Base-by-base conservation (phyloP, 2,888 invertebrate genomes). In the Dryocosmus kuriphilus region DNA sequence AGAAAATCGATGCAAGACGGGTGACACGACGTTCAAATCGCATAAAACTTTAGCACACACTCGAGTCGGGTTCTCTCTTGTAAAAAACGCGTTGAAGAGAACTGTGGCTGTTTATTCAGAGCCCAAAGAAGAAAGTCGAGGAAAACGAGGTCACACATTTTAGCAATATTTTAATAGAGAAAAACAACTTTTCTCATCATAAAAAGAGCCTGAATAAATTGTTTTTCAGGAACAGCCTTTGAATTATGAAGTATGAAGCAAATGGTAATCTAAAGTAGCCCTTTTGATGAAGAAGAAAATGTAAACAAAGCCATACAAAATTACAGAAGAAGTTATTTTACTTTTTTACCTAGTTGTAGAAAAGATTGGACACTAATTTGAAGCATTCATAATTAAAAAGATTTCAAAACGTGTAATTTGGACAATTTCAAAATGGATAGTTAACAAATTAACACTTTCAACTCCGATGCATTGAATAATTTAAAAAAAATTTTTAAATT, bases 1-100 rank as follows among this genome's bases (percentile, higher is more conserved):
- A 19, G 46, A 71, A 71, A 71, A 71, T 71, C 71, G 71, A 71
- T 71, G 71, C 71, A 71, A 71, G 71, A 51, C 51, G 71, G 27
- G 71, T 51, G 71, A 51, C 30, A 46, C 71, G 71, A 71, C 30
- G 71, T 46, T 41, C 19, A 71, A 71, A 71, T 71, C 71, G 71
- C 46, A 71, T 71, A 71, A 71, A 51, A 71, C 46, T 67, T 51
- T 46, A 71, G 30, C 51, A 71, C 30, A 51, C 30, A 46, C 71
- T 24, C 27, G 46, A 71, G 30, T 51, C 11, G 30, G 46, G 71
- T 71, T 71, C 22, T 57, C 19, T 51, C 71, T 30, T 71, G 46
- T 11, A 71, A 71, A 71, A 71, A 71, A 71, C 30, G 51, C 71
- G 71, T 71, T 71, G 8, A 71, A 46, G 30, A 71, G 46, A 71